These are phyloP conservation scores for Gallinago jamesoni DNA, from an alignment of 2,113 vertebrate species.

Conservation along the genomic window DNA sequence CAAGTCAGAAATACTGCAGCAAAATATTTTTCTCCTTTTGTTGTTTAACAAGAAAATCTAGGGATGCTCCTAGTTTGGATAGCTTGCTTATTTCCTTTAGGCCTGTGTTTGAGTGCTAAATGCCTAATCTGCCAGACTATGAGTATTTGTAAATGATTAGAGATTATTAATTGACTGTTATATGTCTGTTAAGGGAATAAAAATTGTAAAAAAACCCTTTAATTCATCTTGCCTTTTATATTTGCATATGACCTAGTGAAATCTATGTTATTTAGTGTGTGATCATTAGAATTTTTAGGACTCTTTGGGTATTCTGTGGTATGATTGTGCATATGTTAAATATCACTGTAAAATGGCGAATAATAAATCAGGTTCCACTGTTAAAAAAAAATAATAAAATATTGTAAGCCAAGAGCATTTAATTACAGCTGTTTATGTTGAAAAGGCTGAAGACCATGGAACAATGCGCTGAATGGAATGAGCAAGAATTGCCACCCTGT, in stretches of 20 bases:
- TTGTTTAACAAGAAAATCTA: neutral
- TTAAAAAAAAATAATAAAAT: neutral
- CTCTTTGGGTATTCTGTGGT: neutral
- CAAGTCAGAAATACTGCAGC: neutral
- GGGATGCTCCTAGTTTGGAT: neutral
- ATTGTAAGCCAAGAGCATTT: neutral
- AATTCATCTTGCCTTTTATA: neutral
- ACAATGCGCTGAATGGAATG: neutral
- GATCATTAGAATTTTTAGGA: neutral
- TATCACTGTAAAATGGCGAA: neutral
- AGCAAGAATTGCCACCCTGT: slow-evolving; percentile 29
- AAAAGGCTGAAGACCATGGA: slow-evolving; percentile 13
- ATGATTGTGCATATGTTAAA: neutral
- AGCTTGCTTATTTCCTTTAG: neutral
- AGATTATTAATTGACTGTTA: neutral
- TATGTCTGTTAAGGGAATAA: neutral
- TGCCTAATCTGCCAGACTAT: neutral
- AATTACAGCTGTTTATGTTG: slow-evolving; percentile 22
- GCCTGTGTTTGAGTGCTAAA: neutral
- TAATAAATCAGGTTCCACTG: neutral
- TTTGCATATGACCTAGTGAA: neutral
- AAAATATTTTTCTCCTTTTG: neutral
- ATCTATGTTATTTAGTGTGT: neutral
- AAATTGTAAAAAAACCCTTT: neutral
- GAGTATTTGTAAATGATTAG: neutral